Percentiles rank a stretch among this genome's conserved stretches.
Evolutionary conservation across 2,113 vertebrate genomes (phyloP).

Genomic region (Carollia perspicillata): DNA sequence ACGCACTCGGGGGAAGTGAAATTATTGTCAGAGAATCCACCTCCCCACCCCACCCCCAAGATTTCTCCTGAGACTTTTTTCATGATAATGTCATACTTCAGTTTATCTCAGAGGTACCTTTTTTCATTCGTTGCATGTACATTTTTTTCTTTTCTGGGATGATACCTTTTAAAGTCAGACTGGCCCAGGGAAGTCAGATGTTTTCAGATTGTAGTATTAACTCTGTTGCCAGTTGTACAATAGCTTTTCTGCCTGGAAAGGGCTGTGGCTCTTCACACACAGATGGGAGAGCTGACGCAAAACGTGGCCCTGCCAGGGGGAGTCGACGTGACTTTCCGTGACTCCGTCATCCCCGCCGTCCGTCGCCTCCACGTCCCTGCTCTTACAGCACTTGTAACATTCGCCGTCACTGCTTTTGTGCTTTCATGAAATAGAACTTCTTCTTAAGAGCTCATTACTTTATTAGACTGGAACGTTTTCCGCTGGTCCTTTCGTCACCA

Average conservation of each 20-base stretch:
- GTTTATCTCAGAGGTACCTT: conserved; percentile 46
- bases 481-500: neutral
- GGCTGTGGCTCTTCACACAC: neutral
- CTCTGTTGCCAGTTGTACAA: conserved; percentile 47
- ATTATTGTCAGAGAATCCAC: conserved; percentile 55
- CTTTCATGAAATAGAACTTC: neutral
- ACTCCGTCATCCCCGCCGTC: neutral
- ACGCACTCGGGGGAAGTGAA: conserved; percentile 47
- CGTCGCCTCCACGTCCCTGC: too few relatives aligned
- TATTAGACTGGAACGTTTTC: neutral
- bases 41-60: too few relatives aligned
- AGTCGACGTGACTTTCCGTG: neutral
- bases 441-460: neutral
- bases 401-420: neutral
- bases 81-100: conserved; percentile 16
- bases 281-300: neutral
- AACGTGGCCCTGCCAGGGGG: neutral
- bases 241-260: neutral
- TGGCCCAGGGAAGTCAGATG: conserved; percentile 50
- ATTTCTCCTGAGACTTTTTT: conserved; percentile 52
- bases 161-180: conserved; percentile 47
- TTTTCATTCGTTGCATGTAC: conserved; percentile 40
- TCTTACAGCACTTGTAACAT: neutral
- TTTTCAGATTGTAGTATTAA: conserved; percentile 26
- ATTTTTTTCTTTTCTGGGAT: conserved; percentile 60